Percentiles rank a stretch among this genome's conserved stretches.
phyloP scores from a whole-genome alignment of 2,797 vertebrate species.

The Sylvia borin region DNA sequence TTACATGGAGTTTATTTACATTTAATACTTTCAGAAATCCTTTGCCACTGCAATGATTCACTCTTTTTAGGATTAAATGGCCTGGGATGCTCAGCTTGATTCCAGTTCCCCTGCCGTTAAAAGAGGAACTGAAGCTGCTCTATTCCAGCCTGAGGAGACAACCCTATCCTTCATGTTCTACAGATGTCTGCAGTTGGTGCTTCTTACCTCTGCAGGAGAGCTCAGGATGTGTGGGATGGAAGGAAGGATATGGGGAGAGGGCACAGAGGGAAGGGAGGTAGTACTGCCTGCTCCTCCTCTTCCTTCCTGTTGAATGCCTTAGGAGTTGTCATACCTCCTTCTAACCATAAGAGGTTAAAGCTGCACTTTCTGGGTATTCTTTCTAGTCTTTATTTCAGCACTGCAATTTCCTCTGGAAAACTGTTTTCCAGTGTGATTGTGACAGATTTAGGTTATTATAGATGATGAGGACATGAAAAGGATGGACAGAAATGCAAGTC shows the following conservation, averaged over 20 bases:
- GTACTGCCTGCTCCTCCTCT: not conserved
- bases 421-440: not conserved
- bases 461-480: not conserved
- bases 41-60: not conserved
- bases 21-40: not conserved
- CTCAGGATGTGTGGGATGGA: not conserved
- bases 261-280: rapidly evolving
- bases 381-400: not conserved
- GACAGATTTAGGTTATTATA: not conserved
- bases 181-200: not conserved
- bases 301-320: not conserved
- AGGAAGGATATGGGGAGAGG: not conserved
- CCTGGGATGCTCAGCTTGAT: not conserved
- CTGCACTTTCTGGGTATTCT: not conserved
- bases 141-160: not conserved
- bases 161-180: not conserved
- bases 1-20: not conserved
- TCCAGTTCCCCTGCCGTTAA: not conserved
- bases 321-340: not conserved
- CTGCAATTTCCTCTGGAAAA: not conserved
- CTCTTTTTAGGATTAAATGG: not conserved
- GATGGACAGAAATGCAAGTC: not conserved
- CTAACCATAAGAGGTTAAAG: not conserved
- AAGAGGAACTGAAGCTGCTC: not conserved
- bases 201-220: not conserved